These are phyloP conservation scores for Eupeodes latifasciatus DNA, from an alignment of 2,888 invertebrate species.

Conservation along the genomic window DNA sequence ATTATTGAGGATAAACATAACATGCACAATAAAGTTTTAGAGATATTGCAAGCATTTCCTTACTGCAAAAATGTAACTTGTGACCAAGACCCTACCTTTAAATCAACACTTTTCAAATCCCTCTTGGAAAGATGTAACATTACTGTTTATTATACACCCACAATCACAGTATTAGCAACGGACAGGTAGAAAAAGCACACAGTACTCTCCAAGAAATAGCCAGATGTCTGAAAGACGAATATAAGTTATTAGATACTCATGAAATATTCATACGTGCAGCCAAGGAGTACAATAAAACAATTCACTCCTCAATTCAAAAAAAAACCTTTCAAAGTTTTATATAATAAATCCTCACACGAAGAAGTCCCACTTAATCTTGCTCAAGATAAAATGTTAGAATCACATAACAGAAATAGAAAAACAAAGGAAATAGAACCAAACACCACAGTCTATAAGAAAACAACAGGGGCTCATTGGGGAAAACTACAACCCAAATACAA, in stretches of 20 bases:
- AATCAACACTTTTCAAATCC: not conserved
- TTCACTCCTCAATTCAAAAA: not conserved
- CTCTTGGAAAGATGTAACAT: not conserved
- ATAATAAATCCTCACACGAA: conserved; percentile 20
- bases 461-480: not conserved
- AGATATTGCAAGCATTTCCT: conserved; percentile 31
- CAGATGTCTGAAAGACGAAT: not conserved
- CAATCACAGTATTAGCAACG: not conserved
- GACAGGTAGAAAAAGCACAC: not conserved
- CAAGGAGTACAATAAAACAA: not conserved
- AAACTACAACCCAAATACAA: conserved; percentile 20
- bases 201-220: not conserved
- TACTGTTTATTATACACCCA: too few species aligned
- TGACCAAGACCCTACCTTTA: not conserved
- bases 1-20: conserved; percentile 6
- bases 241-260: not conserved
- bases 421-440: not conserved
- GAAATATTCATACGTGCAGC: conserved; percentile 10
- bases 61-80: not conserved
- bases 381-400: not conserved
- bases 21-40: conserved; percentile 32
- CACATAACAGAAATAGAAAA: not conserved
- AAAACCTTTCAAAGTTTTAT: conserved; percentile 22
- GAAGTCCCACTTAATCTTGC: not conserved
- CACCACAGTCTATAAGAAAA: conserved; percentile 26